Evolutionary conservation across 2,888 invertebrate species (phyloP).

Genomic region (Melanophora roralis): DNA sequence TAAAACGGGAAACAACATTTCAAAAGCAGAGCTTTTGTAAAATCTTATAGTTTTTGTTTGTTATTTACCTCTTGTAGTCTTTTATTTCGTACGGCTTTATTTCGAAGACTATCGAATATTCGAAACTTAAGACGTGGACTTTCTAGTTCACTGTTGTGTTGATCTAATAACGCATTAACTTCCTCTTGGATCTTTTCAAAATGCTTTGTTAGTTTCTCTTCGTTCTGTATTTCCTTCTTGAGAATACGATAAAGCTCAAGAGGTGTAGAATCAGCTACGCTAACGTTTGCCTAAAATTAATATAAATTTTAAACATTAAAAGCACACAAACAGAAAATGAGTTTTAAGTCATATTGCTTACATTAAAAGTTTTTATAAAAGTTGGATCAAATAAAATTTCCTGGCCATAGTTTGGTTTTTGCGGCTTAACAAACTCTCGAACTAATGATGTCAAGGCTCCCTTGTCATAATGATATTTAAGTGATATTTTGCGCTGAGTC

Average conservation of each 20-base stretch:
- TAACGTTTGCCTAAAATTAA: constrained; percentile 80
- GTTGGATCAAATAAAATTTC: constrained; percentile 82
- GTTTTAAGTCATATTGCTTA: constrained; percentile 70
- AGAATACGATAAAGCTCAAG: constrained; percentile 82
- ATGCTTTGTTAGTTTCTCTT: constrained; percentile 80
- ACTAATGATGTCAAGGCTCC: constrained; percentile 77
- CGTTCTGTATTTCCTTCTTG: constrained; percentile 81
- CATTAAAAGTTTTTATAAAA: constrained; percentile 83
- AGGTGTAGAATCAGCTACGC: constrained; percentile 80
- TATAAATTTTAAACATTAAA: background rate
- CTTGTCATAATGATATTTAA: constrained; percentile 74
- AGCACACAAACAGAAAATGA: background rate
- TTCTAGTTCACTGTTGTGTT: constrained; percentile 77
- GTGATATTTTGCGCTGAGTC: constrained; percentile 78
- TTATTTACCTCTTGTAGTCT: constrained; percentile 78
- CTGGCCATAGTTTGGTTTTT: constrained; percentile 84
- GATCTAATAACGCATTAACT: constrained; percentile 77
- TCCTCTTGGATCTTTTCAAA: constrained; percentile 77
- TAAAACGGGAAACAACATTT: no score
- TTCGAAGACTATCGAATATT: constrained; percentile 80
- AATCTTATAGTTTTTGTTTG: no score
- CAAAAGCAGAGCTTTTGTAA: no score
- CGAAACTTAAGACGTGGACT: constrained; percentile 78
- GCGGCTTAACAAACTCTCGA: constrained; percentile 83
- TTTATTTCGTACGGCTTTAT: constrained; percentile 77